phyloP scores from a whole-genome alignment of 2,888 invertebrate genomes.

The Plutella xylostella region DNA sequence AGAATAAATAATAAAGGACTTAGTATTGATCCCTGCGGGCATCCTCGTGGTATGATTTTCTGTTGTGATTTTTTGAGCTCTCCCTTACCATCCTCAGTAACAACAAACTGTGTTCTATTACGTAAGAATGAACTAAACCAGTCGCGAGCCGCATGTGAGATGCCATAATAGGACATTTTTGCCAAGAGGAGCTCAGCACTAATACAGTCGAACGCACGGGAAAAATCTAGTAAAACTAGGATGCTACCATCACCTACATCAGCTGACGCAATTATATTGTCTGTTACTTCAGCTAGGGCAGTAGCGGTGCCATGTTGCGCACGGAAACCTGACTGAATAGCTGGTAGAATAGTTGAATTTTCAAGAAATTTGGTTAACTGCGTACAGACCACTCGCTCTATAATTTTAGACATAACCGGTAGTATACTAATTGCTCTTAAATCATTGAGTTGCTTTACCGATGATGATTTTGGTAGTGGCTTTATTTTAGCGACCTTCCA shows the following conservation, averaged over 20 bases:
- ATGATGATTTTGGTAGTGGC: background rate
- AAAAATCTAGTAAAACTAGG: too few relatives aligned
- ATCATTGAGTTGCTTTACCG: background rate
- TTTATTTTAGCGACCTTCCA: slow-evolving; percentile 1
- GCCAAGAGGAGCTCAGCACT: too few relatives aligned
- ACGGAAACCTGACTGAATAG: background rate
- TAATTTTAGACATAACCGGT: background rate
- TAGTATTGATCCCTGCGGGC: too few relatives aligned
- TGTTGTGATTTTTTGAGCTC: too few relatives aligned
- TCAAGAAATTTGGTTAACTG: background rate
- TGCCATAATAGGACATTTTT: too few relatives aligned
- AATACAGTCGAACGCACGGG: too few relatives aligned
- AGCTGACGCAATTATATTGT: background rate
- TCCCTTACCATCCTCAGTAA: too few relatives aligned
- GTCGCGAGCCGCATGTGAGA: too few relatives aligned
- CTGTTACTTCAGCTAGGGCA: background rate
- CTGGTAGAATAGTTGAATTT: background rate
- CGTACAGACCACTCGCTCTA: background rate
- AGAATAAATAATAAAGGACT: too few relatives aligned
- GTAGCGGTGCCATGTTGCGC: background rate
- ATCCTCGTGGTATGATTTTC: too few relatives aligned
- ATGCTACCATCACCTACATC: background rate
- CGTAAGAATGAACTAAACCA: too few relatives aligned
- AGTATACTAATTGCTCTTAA: background rate
- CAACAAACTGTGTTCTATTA: too few relatives aligned